Evolutionary conservation across 2,113 vertebrate genomes (phyloP).

Genomic region (Lagenorhynchus albirostris): DNA sequence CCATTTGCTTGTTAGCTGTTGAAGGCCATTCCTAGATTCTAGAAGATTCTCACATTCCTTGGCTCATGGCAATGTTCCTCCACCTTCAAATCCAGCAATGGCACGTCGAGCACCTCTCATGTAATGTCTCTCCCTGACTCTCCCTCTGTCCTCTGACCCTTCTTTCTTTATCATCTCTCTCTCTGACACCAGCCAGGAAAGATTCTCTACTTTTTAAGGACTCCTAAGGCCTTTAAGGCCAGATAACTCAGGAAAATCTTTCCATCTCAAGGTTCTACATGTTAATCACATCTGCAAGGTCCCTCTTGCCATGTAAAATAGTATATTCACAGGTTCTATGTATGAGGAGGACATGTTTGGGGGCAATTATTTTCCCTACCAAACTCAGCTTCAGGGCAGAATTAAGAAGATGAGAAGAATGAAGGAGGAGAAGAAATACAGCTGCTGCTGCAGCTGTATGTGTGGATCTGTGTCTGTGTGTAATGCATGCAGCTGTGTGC

Average conservation of each 20-base stretch:
- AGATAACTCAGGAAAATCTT: neutral
- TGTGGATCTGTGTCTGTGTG: neutral
- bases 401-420: neutral
- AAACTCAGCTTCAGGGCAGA: neutral
- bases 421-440: neutral
- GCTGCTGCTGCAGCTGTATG: neutral
- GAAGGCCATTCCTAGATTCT: neutral
- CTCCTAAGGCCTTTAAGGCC: neutral
- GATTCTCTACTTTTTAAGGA: neutral
- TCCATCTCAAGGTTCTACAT: neutral
- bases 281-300: neutral
- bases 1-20: neutral
- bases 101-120: too few relatives aligned
- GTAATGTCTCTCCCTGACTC: neutral
- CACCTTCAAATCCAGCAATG: neutral
- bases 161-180: neutral
- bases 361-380: neutral
- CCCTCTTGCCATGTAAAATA: neutral
- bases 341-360: neutral
- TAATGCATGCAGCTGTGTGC: neutral
- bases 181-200: neutral
- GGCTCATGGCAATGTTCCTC: neutral
- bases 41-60: neutral
- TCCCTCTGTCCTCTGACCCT: neutral
- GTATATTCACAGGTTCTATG: neutral